Evolutionary conservation across 2,113 vertebrate species (phyloP), one percentile per base, ranked within the genome.

Genomic region (Pollimyrus isidori): DNA sequence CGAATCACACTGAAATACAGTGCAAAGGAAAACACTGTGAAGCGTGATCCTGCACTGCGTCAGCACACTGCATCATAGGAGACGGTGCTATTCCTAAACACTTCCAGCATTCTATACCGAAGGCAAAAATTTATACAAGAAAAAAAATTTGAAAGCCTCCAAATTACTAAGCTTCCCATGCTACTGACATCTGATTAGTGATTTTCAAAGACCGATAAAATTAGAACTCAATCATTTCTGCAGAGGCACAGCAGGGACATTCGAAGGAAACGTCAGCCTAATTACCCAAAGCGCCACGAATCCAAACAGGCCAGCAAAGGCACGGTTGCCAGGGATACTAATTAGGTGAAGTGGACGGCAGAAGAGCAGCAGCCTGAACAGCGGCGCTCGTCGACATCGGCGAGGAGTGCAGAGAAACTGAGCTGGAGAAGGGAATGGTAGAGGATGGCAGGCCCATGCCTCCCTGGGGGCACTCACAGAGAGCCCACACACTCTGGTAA

Each of bases 301-400:
- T 86, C 83, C 23, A 86, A 48, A 86, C 83, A 26, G 45, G 83
- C 83, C 83, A 50, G 45, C 45, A 50, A 50, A 26, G 45, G 11
- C 83, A 86, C n/a, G 42, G 83, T 86, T 86, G 45, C 83, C 83
- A 86, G n/a, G 83, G 83, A 50, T 50, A 86, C 83, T 86, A 86
- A 86, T 86, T 86, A 86, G 45, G 46, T 86, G 45, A 86, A 86
- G 83, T 26, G 83, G 83, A 86, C 45, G n/a, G 23, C n/a, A 86
- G n/a, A 86, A 50, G 82, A 86, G 19, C n/a, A 30, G 45, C 83
- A 26, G 21, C 48, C n/a, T 26, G n/a, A 86, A n/a, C 73, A 3
- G 73, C 4, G 35, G 13, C 19, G 35, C 30, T 42, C 0, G 30
- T 42, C 73, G n/a, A 39, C 35, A 3, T 42, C 1, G 15, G 15